Evolutionary conservation across 1,140 invertebrate species (phyloP).

Genomic region (Phenacoccus solenopsis): DNA sequence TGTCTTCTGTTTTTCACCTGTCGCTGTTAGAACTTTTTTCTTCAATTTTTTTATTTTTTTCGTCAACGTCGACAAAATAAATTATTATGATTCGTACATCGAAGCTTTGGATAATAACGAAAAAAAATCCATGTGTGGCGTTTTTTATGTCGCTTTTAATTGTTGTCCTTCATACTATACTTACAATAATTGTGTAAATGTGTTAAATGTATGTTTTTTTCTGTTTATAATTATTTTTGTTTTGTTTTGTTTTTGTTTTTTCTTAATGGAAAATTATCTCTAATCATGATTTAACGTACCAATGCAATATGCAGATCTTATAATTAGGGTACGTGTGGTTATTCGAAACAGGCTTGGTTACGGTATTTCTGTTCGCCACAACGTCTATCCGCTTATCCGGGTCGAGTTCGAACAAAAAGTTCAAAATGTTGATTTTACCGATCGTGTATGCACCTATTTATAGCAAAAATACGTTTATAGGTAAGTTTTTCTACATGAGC

Average conservation of each 20-base stretch:
- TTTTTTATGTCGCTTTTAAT: background rate
- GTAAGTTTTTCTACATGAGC: conserved; percentile 5
- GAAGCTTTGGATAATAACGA: too few species aligned
- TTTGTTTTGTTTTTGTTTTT: background rate
- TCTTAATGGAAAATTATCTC: background rate
- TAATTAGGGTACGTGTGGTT: conserved; percentile 13
- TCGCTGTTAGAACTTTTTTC: background rate
- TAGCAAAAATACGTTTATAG: conserved; percentile 6
- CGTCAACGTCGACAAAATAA: too few species aligned
- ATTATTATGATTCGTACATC: too few species aligned
- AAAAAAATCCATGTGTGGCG: background rate
- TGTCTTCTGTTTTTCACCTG: background rate
- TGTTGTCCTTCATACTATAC: too few species aligned
- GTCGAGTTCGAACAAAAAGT: conserved; percentile 14
- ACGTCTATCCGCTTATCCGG: conserved; percentile 12
- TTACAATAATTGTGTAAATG: background rate
- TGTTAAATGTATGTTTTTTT: background rate
- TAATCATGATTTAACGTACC: background rate
- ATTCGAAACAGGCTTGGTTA: conserved; percentile 17
- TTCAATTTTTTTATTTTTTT: background rate
- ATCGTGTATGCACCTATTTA: conserved; percentile 4
- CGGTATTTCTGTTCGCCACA: conserved; percentile 17
- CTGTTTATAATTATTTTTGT: too few species aligned
- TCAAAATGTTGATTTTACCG: conserved; percentile 17
- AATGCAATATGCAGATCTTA: conserved; percentile 7